A percentile compares a stretch with the other conserved stretches of the same genome.
Conservation (phyloP, 2,113 vertebrate species). For the Lophura nycthemera region DNA sequence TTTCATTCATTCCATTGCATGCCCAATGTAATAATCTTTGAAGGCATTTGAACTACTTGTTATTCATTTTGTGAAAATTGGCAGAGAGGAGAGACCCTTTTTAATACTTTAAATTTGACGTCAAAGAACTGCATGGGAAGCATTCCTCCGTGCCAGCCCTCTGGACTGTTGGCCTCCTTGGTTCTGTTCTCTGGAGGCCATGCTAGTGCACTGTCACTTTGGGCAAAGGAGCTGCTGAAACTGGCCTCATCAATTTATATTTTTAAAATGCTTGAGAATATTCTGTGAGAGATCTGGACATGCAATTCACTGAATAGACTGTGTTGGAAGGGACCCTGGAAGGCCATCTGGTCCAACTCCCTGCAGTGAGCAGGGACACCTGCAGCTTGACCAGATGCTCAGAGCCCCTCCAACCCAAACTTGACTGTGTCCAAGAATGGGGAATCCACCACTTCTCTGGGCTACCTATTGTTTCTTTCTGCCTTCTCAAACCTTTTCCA, state of each 20-base stretch:
- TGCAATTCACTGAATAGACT: neutral
- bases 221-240: neutral
- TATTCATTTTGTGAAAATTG: neutral
- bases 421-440: too few relatives aligned
- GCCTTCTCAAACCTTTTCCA: neutral
- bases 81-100: neutral
- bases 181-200: neutral
- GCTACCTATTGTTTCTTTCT: neutral
- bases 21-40: neutral
- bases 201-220: neutral
- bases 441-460: too few relatives aligned
- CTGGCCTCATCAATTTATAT: neutral
- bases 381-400: too few relatives aligned
- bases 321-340: too few relatives aligned
- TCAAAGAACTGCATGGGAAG: neutral
- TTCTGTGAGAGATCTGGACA: neutral
- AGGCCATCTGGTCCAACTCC: too few relatives aligned
- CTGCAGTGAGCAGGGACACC: too few relatives aligned
- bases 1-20: neutral
- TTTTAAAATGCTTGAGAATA: neutral
- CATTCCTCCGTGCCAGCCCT: neutral
- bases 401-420: too few relatives aligned
- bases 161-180: neutral
- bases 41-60: conserved; percentile 7
- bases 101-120: neutral